Evolutionary conservation across 2,888 invertebrate genomes (phyloP).

Genomic region (Vannuccia rotundouncinata): DNA sequence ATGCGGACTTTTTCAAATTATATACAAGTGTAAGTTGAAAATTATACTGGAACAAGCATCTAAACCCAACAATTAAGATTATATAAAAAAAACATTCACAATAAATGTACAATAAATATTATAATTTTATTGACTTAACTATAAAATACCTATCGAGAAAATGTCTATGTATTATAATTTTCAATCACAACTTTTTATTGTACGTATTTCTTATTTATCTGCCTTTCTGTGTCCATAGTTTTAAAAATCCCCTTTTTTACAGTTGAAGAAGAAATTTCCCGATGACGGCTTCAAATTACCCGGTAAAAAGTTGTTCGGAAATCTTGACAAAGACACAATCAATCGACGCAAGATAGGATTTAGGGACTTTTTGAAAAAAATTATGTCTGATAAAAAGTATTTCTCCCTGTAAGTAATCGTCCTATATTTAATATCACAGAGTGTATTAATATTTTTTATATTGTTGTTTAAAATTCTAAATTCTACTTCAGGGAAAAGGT

Average conservation of each 20-base stretch:
- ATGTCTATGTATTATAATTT: too few relatives aligned
- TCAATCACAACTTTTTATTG: too few relatives aligned
- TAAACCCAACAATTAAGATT: too few relatives aligned
- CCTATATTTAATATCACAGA: neutral
- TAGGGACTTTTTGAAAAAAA: neutral
- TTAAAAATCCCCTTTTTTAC: neutral
- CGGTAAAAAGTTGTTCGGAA: constrained; percentile 7
- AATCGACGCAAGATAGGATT: neutral
- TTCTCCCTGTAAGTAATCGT: neutral
- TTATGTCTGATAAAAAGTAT: neutral
- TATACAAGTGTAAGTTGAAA: neutral
- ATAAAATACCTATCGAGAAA: too few relatives aligned
- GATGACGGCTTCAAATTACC: constrained; percentile 1
- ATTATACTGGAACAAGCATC: too few relatives aligned
- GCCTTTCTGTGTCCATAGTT: too few relatives aligned
- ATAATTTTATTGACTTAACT: too few relatives aligned
- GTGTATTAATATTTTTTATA: neutral
- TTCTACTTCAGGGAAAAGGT: neutral
- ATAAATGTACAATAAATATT: too few relatives aligned
- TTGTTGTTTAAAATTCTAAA: neutral
- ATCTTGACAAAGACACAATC: neutral
- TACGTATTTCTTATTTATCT: too few relatives aligned
- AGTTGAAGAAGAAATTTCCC: constrained; percentile 31
- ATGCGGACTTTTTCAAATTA: neutral
- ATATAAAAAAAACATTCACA: too few relatives aligned